Evolutionary conservation across 2,888 invertebrate species (phyloP).

Genomic region (Drosophila hamatofila): DNA sequence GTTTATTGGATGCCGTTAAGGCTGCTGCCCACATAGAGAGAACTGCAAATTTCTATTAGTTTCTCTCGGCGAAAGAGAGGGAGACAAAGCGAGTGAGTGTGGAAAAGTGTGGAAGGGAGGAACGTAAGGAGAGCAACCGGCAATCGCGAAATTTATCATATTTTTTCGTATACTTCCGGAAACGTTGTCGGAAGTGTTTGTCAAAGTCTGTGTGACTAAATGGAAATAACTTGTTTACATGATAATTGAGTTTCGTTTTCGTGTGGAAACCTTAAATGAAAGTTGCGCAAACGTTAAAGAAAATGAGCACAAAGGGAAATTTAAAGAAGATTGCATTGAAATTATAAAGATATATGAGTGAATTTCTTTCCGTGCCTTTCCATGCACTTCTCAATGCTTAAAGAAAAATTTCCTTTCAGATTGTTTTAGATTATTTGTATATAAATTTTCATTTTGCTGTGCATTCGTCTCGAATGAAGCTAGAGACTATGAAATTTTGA

Average conservation of each 20-base stretch:
- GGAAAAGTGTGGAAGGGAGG: neutral
- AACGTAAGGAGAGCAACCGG: neutral
- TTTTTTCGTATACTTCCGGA: constrained; percentile 30
- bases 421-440: too few relatives aligned
- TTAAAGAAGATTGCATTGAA: neutral
- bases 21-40: constrained; percentile 2
- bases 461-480: too few relatives aligned
- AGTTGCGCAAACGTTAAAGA: neutral
- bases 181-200: constrained; percentile 37
- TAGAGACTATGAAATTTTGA: too few relatives aligned
- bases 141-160: constrained; percentile 22
- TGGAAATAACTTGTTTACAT: constrained; percentile 23
- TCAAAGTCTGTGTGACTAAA: constrained; percentile 22
- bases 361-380: too few relatives aligned
- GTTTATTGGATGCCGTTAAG: constrained; percentile 28
- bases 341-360: neutral
- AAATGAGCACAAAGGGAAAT: neutral
- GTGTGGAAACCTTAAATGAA: neutral
- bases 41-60: constrained; percentile 24
- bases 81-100: neutral
- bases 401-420: too few relatives aligned
- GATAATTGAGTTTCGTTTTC: constrained; percentile 2
- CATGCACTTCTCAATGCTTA: too few relatives aligned
- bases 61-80: neutral
- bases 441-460: too few relatives aligned